These are phyloP conservation scores for Mythimna loreyi DNA, from an alignment of 2,888 invertebrate genomes.

Conservation along the genomic window DNA sequence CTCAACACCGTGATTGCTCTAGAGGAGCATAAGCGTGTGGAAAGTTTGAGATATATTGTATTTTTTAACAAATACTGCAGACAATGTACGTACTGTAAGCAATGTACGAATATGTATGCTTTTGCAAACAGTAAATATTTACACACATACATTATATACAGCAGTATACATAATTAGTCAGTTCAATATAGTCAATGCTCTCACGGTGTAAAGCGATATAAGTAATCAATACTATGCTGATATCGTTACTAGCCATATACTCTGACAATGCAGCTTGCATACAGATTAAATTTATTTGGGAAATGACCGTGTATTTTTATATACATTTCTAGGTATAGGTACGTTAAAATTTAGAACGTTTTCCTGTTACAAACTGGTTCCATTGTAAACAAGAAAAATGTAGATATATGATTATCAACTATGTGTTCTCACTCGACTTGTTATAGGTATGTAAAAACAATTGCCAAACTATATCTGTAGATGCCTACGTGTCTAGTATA, in stretches of 20 bases:
- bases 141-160: too few relatives aligned
- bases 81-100: too few relatives aligned
- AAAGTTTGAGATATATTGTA: too few relatives aligned
- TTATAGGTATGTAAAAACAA: neutral
- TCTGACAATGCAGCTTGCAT: neutral
- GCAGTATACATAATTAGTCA: neutral
- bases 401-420: neutral
- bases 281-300: neutral
- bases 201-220: conserved; percentile 48
- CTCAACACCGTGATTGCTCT: too few relatives aligned
- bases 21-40: too few relatives aligned
- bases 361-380: neutral
- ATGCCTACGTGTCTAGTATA: neutral
- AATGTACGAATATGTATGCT: too few relatives aligned
- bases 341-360: too few relatives aligned
- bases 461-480: neutral
- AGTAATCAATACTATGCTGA: conserved; percentile 39
- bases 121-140: conserved; percentile 1
- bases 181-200: conserved; percentile 28
- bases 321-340: neutral
- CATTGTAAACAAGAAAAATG: neutral
- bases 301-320: neutral
- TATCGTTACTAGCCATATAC: conserved; percentile 17
- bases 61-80: neutral
- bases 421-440: neutral